These are phyloP conservation scores for Cyanoramphus novaezelandiae DNA, from an alignment of 2,113 vertebrate genomes.

Conservation along the genomic window DNA sequence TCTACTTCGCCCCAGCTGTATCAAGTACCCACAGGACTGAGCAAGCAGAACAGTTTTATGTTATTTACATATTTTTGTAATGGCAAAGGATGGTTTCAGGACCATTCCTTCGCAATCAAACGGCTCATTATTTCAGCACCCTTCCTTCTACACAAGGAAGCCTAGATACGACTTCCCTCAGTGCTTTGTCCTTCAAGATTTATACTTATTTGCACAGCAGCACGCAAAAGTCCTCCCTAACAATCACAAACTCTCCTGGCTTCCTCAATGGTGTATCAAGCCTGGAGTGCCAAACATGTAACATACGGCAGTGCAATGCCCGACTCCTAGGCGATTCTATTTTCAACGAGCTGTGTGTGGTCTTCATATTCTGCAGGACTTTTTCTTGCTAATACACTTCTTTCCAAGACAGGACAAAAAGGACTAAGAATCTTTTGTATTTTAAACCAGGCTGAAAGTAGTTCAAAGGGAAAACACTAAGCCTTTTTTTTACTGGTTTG, in stretches of 20 bases:
- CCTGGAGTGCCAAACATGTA: not conserved
- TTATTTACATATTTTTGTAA: not conserved
- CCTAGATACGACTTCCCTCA: not conserved
- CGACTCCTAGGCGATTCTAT: not conserved
- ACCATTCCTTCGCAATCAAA: not conserved
- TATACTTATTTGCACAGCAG: not conserved
- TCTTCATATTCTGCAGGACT: not conserved
- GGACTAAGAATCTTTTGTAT: not conserved
- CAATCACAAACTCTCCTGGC: not conserved
- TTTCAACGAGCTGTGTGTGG: slow-evolving; percentile 4
- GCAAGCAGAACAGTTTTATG: not conserved
- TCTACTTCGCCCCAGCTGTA: not conserved
- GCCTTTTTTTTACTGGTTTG: not conserved
- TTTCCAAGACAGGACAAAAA: not conserved
- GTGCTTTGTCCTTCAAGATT: not conserved
- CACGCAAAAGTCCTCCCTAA: not conserved
- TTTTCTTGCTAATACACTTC: not conserved
- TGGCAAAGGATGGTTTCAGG: not conserved
- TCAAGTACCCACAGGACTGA: not conserved
- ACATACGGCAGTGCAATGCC: not conserved
- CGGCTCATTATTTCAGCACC: not conserved
- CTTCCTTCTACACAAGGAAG: not conserved
- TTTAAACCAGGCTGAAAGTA: not conserved
- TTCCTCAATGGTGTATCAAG: not conserved
- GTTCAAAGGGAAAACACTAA: not conserved